Percentiles rank a stretch among this genome's conserved stretches.
Evolutionary conservation across 1,140 invertebrate genomes (phyloP).

Genomic region (Gryon sp.): DNA sequence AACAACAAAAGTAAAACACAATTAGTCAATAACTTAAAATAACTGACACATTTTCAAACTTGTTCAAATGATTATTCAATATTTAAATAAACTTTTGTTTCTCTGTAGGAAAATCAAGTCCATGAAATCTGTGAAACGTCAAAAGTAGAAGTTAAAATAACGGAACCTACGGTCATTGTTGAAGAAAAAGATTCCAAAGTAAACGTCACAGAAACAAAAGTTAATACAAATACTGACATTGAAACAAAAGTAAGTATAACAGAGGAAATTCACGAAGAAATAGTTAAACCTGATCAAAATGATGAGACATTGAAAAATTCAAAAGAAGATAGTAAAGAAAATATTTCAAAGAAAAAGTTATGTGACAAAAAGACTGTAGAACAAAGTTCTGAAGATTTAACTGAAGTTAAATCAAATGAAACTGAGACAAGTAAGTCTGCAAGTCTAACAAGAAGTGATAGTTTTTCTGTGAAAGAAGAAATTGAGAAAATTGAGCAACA

Average conservation of each 20-base stretch:
- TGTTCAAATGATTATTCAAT: too few species aligned
- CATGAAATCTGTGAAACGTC: constrained; percentile 14
- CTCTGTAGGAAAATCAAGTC: constrained; percentile 61
- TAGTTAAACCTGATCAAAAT: neutral
- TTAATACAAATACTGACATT: neutral
- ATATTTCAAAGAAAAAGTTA: constrained; percentile 24
- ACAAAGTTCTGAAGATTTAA: neutral
- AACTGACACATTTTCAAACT: neutral
- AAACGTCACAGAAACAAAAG: constrained; percentile 43
- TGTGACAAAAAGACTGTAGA: neutral
- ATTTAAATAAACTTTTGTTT: constrained; percentile 2
- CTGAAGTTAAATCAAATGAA: neutral
- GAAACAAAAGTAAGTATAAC: neutral
- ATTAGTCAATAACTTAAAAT: too few species aligned
- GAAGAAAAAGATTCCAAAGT: constrained; percentile 56
- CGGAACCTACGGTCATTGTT: constrained; percentile 58
- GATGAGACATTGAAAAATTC: neutral
- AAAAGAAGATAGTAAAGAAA: constrained; percentile 21
- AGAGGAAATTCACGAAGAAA: neutral
- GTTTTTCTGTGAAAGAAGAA: constrained; percentile 74
- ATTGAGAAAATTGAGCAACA: constrained; percentile 76
- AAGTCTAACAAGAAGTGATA: constrained; percentile 66
- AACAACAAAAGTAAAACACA: constrained; percentile 62
- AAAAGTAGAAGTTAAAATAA: constrained; percentile 63
- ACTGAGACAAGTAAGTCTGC: too few species aligned